A percentile compares a stretch with the other conserved stretches of the same genome.
phyloP scores from a whole-genome alignment of 2,888 invertebrate genomes.

The Plutella xylostella region DNA sequence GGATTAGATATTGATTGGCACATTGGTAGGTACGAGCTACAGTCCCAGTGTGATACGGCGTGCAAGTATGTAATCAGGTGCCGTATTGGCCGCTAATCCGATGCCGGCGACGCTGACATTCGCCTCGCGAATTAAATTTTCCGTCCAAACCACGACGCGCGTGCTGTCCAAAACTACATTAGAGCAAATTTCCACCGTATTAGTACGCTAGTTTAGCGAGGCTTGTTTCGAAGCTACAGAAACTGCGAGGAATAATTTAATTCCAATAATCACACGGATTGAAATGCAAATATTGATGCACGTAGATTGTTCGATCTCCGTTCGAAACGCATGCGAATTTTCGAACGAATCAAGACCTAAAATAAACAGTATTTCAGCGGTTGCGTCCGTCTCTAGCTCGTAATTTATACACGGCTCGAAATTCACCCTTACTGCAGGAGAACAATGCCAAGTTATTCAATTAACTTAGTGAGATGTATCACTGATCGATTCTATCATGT shows the following conservation, averaged over 20 bases:
- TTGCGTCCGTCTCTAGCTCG: neutral
- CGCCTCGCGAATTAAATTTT: conserved; percentile 1
- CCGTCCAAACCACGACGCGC: neutral
- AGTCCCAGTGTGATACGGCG: too few species aligned
- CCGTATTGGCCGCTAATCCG: neutral
- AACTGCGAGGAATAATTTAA: conserved; percentile 22
- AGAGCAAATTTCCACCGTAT: conserved; percentile 6
- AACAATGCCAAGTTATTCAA: neutral
- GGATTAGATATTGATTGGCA: too few species aligned
- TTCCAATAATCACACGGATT: conserved; percentile 23
- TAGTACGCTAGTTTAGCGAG: neutral
- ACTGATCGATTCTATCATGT: too few species aligned
- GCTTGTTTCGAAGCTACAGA: neutral
- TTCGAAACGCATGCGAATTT: neutral
- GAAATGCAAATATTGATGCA: conserved; percentile 21
- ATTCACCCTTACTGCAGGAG: neutral
- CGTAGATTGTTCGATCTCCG: conserved; percentile 1
- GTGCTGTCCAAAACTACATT: neutral
- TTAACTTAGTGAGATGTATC: too few species aligned
- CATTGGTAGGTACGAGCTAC: too few species aligned
- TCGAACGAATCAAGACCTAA: neutral
- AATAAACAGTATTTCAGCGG: conserved; percentile 2
- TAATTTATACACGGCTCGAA: too few species aligned
- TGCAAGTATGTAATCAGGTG: too few species aligned
- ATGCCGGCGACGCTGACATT: neutral